Conservation (phyloP, 2,113 vertebrate genomes). For the Gnathonemus longibarbis region DNA sequence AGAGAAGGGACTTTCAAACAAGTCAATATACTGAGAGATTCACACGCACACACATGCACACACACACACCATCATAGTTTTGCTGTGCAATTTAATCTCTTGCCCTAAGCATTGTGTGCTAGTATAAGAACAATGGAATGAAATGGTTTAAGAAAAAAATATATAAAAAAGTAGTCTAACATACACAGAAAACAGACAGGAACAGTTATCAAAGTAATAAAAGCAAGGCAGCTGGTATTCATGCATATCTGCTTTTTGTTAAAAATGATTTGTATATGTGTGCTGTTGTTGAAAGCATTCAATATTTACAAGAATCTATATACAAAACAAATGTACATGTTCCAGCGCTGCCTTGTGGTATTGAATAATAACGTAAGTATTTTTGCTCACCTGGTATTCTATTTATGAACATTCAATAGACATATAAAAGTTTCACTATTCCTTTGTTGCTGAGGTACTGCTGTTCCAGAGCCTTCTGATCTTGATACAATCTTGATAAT, state of each 20-base stretch:
- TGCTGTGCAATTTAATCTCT: neutral
- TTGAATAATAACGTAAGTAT: neutral
- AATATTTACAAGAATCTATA: neutral
- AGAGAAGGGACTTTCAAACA: neutral
- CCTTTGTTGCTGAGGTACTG: neutral
- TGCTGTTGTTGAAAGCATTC: neutral
- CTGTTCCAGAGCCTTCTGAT: neutral
- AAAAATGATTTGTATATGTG: neutral
- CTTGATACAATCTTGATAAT: neutral
- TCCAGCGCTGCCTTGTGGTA: neutral
- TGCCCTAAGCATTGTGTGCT: neutral
- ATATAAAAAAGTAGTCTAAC: neutral
- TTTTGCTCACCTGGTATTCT: neutral
- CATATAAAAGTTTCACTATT: neutral
- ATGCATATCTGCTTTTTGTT: constrained; percentile 1
- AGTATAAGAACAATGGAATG: neutral
- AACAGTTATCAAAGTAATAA: neutral
- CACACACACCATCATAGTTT: neutral
- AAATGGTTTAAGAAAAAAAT: neutral
- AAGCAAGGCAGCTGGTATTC: neutral
- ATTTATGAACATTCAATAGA: neutral
- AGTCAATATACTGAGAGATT: neutral
- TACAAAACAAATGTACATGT: neutral
- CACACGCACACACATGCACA: neutral
- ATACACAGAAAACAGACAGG: neutral